A percentile compares a stretch with the other conserved stretches of the same genome.
phyloP scores from a whole-genome alignment of 2,797 vertebrate species.

The Tangara arthus region DNA sequence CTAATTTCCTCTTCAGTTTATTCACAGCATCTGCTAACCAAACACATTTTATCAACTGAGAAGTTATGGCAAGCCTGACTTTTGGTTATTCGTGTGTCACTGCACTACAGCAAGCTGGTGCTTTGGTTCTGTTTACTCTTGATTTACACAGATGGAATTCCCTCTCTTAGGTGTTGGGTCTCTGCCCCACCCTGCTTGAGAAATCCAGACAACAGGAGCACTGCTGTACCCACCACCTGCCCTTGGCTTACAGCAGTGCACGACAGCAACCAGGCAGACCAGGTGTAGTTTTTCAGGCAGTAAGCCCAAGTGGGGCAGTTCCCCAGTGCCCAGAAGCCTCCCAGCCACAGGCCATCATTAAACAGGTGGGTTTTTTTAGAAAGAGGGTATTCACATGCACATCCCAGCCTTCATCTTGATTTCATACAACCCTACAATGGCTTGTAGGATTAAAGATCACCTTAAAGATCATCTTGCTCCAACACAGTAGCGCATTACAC shows the following conservation, averaged over 20 bases:
- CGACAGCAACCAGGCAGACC: neutral
- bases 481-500: neutral
- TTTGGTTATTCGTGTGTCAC: neutral
- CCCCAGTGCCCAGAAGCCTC: neutral
- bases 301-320: neutral
- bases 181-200: neutral
- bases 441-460: neutral
- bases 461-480: neutral
- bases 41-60: neutral
- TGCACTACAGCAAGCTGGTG: fast-evolving
- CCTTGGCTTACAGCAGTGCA: fast-evolving
- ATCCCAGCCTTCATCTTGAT: neutral
- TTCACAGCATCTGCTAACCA: neutral
- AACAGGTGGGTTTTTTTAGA: fast-evolving
- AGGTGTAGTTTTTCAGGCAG: fast-evolving
- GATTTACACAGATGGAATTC: neutral
- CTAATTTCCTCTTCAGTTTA: neutral
- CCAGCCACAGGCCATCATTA: fast-evolving
- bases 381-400: neutral
- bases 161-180: neutral
- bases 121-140: neutral
- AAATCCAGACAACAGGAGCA: neutral
- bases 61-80: fast-evolving
- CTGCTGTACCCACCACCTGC: neutral
- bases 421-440: neutral